Conservation (phyloP, 2,113 vertebrate genomes). For the Choloepus hoffmanni region DNA sequence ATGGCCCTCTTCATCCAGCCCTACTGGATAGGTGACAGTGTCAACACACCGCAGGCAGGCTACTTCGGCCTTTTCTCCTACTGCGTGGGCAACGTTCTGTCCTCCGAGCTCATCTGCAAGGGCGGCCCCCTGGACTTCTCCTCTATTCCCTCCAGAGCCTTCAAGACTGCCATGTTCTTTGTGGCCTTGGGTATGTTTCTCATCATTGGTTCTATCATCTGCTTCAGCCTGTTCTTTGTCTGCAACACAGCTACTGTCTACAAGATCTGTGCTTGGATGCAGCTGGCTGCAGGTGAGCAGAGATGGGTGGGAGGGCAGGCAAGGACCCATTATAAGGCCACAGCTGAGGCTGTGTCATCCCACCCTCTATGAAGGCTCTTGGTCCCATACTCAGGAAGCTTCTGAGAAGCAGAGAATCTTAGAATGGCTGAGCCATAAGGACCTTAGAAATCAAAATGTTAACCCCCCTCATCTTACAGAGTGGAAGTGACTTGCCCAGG, state of each 20-base stretch:
- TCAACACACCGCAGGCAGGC: slow-evolving; percentile 96
- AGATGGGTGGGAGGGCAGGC: accelerated
- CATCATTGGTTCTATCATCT: slow-evolving; percentile 95
- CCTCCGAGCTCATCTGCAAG: slow-evolving; percentile 97
- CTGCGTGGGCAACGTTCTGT: slow-evolving; percentile 97
- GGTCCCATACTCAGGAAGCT: background rate
- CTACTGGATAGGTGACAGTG: slow-evolving; percentile 99
- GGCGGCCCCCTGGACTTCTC: slow-evolving; percentile 96
- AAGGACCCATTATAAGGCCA: background rate
- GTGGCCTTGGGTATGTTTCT: slow-evolving; percentile 96
- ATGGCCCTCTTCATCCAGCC: slow-evolving; percentile 98
- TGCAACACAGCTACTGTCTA: slow-evolving; percentile 97
- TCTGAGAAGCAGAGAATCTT: background rate
- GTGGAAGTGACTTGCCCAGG: background rate
- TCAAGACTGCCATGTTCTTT: slow-evolving; percentile 99
- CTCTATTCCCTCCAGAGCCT: slow-evolving; percentile 97
- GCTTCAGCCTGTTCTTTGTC: slow-evolving; percentile 98
- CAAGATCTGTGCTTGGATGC: slow-evolving; percentile 99
- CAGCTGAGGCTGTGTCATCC: background rate
- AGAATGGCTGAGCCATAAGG: background rate
- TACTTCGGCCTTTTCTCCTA: slow-evolving; percentile 99
- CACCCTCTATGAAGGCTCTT: background rate
- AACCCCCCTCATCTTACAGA: background rate
- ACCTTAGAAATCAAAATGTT: background rate
- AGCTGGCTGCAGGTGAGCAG: slow-evolving; percentile 95